Evolutionary conservation across 2,797 vertebrate species (phyloP), one percentile per base, ranked within the genome.

Genomic region (Chelon labrosus): DNA sequence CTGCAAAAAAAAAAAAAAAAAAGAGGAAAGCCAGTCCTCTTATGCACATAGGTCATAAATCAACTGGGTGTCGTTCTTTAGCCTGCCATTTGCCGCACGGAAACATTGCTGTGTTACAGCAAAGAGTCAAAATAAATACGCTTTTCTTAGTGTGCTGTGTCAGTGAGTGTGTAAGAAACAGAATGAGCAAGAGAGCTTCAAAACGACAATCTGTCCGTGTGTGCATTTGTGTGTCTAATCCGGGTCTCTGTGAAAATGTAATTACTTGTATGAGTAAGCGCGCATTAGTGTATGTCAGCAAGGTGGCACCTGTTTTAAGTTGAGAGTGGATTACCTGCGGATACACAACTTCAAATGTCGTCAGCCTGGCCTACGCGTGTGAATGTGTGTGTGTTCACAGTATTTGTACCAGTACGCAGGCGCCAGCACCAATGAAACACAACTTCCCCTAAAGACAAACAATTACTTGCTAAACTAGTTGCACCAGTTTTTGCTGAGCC

Each of bases 241-340:
- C 90, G 82, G 82, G 77, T 86, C 68, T 86, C 71, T 81, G 82
- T 83, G 81, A 89, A 92, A 93, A 88, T 91, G 90, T 89, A 91
- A 93, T 93, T 91, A 91, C 88, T 88, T 88, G 90, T 92, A 84
- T 91, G 93, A 92, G 88, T 88, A 92, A 90, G 87, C 80, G 54
- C 46, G 85, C 84, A 90, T 87, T 88, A 86, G 88, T 88, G 86
- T 84, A 87, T 85, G 89, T 90, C 88, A 88, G 89, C 84, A 85
- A 82, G 86, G 93, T 88, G 84, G 84, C 86, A 85, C 85, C 84
- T 85, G 91, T 89, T 91, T 86, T 87, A 89, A 89, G 85, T 77
- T 35, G 72, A 84, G 78, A 90, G 72, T 80, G 87, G 88, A 91
- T 90, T 90, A 92, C 86, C 84, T 84, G 77, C 27, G n/a, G 65